Evolutionary conservation across 1,140 invertebrate species (phyloP), one percentile per base, ranked within the genome.

Genomic region (Hylaeus anthracinus): DNA sequence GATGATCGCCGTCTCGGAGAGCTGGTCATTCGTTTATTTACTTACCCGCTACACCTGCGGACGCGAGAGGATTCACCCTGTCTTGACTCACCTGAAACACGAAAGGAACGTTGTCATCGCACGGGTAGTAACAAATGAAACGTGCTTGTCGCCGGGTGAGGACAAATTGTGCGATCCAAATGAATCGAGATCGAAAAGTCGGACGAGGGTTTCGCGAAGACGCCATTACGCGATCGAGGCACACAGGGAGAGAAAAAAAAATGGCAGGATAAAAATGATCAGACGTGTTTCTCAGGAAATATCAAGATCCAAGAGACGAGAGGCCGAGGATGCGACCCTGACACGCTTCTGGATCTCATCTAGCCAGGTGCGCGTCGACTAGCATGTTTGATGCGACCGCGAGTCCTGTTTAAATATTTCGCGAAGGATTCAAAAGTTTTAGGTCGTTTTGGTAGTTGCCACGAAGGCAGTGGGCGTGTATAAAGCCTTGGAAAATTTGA

Each of bases 341-440:
- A 83, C 82, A 84, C 39, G 75, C 45, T 71, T 72, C 65, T 39
- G 66, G 55, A 60, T 64, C 73, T 67, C 26, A 71, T 71, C 66
- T 64, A 79, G 39, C 39, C 26, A 26, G 26, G 26, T 0, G 26
- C 26, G 26, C 26, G 26, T 26, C 26, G 26, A 26, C 26, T 26
- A 26, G 26, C 26, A 26, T 26, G 26, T 26, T 26, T 26, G 26
- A 26, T 26, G 26, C 26, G 26, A 26, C 26, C 26, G 26, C 26
- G 26, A 26, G 26, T 26, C 26, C 26, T 26, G 26, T 26, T 26
- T 26, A 26, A 26, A 26, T 26, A 26, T 26, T 26, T 26, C 26
- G 26, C 26, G 26, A 26, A 26, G 26, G 26, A 26, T 26, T 26
- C 26, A 26, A 26, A 26, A 26, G 26, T 26, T 26, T 0, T 26